A percentile compares a stretch with the other conserved stretches of the same genome.
These are phyloP conservation scores for Euphydryas editha DNA, from an alignment of 2,888 invertebrate genomes.

Conservation along the genomic window DNA sequence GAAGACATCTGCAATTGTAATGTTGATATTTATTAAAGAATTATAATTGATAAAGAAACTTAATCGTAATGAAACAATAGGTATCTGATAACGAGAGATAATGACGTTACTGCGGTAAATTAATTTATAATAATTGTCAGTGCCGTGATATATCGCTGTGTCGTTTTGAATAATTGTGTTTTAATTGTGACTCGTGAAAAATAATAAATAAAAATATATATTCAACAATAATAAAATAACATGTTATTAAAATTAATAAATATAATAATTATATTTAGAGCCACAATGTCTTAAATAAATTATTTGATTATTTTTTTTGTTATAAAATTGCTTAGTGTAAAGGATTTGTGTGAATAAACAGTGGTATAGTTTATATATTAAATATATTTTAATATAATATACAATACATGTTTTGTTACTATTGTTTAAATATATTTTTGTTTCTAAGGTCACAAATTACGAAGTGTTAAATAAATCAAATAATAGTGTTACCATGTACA, in stretches of 20 bases:
- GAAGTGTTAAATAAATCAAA: slow-evolving; percentile 1
- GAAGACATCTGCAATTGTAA: not conserved
- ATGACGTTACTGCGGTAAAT: slow-evolving; percentile 41
- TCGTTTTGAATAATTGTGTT: not conserved
- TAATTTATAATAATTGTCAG: slow-evolving; percentile 14
- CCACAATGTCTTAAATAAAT: no score
- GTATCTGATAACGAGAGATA: slow-evolving; percentile 46
- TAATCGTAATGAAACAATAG: slow-evolving; percentile 42
- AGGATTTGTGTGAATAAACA: not conserved
- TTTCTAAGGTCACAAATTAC: not conserved
- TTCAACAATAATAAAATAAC: no score
- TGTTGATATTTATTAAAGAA: slow-evolving; percentile 24
- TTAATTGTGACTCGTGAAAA: not conserved
- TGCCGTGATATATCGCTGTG: not conserved
- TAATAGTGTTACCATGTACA: slow-evolving; percentile 1
- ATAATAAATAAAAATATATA: not conserved
- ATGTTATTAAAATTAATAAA: not conserved
- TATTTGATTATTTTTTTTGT: no score
- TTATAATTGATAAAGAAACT: slow-evolving; percentile 23
- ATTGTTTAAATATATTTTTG: not conserved
- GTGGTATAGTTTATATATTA: not conserved
- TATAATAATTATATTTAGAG: not conserved
- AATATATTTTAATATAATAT: not conserved
- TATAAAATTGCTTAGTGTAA: not conserved
- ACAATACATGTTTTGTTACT: not conserved